Percentiles rank a stretch among this genome's conserved stretches.
phyloP scores from a whole-genome alignment of 2,888 invertebrate genomes.

The Myopa tessellatipennis region DNA sequence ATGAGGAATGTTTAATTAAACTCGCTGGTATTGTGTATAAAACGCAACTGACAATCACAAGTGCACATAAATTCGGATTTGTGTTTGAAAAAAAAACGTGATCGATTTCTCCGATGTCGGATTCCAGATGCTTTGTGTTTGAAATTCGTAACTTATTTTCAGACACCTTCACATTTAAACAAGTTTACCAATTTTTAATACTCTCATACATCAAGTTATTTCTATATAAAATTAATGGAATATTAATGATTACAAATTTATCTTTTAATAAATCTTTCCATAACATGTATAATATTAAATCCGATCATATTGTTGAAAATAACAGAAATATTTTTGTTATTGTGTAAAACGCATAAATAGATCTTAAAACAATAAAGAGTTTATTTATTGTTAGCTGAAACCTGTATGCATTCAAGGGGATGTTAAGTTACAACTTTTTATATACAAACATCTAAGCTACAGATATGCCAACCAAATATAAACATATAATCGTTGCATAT shows the following conservation, averaged over 20 bases:
- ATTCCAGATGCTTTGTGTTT: no score
- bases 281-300: no score
- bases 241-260: no score
- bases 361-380: neutral
- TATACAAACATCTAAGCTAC: neutral
- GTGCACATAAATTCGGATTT: neutral
- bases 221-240: no score
- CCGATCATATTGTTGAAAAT: no score
- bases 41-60: slow-evolving; percentile 13
- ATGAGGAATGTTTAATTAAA: neutral
- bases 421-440: slow-evolving; percentile 2
- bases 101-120: no score
- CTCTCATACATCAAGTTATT: no score
- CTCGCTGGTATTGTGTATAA: neutral
- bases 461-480: neutral
- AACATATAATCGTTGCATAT: neutral
- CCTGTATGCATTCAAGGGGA: neutral
- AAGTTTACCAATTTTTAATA: no score
- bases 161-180: no score
- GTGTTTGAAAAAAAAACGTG: neutral
- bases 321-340: neutral
- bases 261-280: no score
- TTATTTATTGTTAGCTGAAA: neutral
- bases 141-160: no score
- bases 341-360: neutral